These are phyloP conservation scores for Carcina quercana DNA, from an alignment of 2,888 invertebrate species.

Conservation along the genomic window DNA sequence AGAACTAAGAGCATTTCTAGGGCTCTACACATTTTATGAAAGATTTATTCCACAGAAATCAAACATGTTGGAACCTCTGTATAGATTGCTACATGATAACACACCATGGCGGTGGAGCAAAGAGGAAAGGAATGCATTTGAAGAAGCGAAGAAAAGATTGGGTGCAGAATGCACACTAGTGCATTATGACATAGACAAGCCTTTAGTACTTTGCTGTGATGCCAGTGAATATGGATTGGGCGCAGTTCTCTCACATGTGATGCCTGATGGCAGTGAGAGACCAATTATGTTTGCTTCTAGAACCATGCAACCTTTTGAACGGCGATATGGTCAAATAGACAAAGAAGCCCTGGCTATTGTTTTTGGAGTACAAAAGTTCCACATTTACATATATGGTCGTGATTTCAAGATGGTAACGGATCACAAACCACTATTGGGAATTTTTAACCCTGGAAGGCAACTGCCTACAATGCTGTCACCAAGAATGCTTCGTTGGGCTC, in stretches of 20 bases:
- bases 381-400: slow-evolving; percentile 1
- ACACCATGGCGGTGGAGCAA: slow-evolving; percentile 12
- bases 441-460: background rate
- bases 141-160: slow-evolving; percentile 11
- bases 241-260: slow-evolving; percentile 3
- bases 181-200: slow-evolving; percentile 9
- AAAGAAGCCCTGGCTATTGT: background rate
- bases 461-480: slow-evolving; percentile 2
- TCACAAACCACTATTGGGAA: background rate
- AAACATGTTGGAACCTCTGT: slow-evolving; percentile 14
- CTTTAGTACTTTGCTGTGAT: slow-evolving; percentile 2
- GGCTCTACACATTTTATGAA: slow-evolving; percentile 16
- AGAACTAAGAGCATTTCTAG: slow-evolving; percentile 17
- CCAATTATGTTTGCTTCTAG: slow-evolving; percentile 13
- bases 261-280: slow-evolving; percentile 8
- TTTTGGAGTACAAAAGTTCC: slow-evolving; percentile 5
- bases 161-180: slow-evolving; percentile 3
- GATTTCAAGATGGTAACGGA: slow-evolving; percentile 1
- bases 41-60: slow-evolving; percentile 17
- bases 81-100: slow-evolving; percentile 14
- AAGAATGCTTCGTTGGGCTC: slow-evolving; percentile 5
- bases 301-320: slow-evolving; percentile 11
- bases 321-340: slow-evolving; percentile 11
- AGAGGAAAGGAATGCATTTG: slow-evolving; percentile 13
- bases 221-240: slow-evolving; percentile 4